These are phyloP conservation scores for Syrmaticus mikado DNA, from an alignment of 2,113 vertebrate genomes.

Conservation along the genomic window DNA sequence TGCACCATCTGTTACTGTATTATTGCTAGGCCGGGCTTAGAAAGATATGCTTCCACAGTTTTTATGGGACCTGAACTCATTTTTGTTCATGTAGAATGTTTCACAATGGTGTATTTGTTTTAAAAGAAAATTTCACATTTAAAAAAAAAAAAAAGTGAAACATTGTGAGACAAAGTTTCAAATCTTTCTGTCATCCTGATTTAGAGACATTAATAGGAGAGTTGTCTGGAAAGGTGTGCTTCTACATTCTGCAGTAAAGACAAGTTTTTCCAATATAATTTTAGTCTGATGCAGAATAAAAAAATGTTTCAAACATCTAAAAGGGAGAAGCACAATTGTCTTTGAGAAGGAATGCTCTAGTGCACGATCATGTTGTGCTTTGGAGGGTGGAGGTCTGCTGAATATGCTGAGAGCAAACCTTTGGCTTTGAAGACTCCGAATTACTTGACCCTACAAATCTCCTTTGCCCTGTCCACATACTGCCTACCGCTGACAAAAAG, in stretches of 20 bases:
- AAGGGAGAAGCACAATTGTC: not conserved
- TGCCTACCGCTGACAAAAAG: not conserved
- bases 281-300: not conserved
- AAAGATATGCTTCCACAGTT: not conserved
- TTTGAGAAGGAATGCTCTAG: not conserved
- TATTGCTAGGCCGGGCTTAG: not conserved
- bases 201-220: not conserved
- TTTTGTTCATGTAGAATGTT: not conserved
- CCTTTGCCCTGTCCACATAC: not conserved
- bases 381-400: slow-evolving; percentile 6
- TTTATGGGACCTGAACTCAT: not conserved
- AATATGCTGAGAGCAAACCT: not conserved
- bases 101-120: not conserved
- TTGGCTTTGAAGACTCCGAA: slow-evolving; percentile 2
- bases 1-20: not conserved
- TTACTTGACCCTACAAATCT: not conserved
- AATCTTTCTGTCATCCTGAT: not conserved
- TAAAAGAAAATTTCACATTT: not conserved
- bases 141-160: no score
- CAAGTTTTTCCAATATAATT: not conserved
- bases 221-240: not conserved
- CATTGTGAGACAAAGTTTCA: not conserved
- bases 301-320: not conserved
- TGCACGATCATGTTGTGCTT: not conserved
- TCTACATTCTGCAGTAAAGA: not conserved